Conservation (phyloP, 2,888 invertebrate species). For the Lucinisca nassula region DNA sequence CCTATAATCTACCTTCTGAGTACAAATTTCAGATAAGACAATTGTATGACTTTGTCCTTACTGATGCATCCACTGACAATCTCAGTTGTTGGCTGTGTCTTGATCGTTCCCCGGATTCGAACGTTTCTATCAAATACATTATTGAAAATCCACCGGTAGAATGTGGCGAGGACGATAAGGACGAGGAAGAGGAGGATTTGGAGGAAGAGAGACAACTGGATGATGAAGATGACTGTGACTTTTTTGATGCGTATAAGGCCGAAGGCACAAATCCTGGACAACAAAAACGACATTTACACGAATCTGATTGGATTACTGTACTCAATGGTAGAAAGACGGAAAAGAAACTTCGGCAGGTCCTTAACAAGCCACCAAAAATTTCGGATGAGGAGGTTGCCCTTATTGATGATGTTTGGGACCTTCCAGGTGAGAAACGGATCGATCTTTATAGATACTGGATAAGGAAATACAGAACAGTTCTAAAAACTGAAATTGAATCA, state of each 20-base stretch:
- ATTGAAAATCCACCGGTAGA: conserved; percentile 15
- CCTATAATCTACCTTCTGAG: neutral
- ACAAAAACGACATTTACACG: neutral
- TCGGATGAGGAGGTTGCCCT: conserved; percentile 59
- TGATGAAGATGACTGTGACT: conserved; percentile 39
- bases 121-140: neutral
- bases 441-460: conserved; percentile 87
- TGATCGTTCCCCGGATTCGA: neutral
- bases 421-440: conserved; percentile 86
- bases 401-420: conserved; percentile 76
- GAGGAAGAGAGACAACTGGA: conserved; percentile 63
- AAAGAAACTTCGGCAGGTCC: conserved; percentile 28
- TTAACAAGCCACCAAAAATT: conserved; percentile 61
- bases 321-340: conserved; percentile 44
- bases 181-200: conserved; percentile 38
- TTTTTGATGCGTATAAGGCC: neutral
- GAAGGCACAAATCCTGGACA: neutral
- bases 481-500: conserved; percentile 67
- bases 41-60: neutral
- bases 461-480: conserved; percentile 45
- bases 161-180: neutral
- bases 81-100: neutral
- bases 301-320: conserved; percentile 34
- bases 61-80: neutral
- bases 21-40: neutral